Evolutionary conservation across 2,797 vertebrate genomes (phyloP).

Genomic region (Carcharodon carcharias): DNA sequence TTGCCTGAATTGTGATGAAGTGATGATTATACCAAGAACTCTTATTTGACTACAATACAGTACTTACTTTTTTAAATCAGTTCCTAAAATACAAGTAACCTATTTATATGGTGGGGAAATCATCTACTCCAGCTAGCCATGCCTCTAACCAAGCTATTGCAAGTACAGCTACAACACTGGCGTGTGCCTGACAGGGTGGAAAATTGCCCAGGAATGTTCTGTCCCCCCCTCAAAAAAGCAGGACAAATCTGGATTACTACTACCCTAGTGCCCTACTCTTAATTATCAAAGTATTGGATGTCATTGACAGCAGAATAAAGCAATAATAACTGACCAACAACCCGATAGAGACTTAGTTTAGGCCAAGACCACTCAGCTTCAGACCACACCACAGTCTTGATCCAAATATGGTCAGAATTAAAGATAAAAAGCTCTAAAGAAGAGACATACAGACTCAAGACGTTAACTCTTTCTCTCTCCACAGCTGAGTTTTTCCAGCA

Average conservation of each 20-base stretch:
- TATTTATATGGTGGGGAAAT: background rate
- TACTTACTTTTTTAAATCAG: no score
- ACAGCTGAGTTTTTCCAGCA: no score
- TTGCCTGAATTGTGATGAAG: background rate
- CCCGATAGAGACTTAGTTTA: no score
- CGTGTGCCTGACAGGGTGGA: background rate
- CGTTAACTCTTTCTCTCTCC: no score
- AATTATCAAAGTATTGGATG: background rate
- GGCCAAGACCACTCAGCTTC: no score
- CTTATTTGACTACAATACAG: background rate
- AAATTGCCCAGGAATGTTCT: background rate
- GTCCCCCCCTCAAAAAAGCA: background rate
- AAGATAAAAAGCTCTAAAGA: no score
- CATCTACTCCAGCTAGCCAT: no score
- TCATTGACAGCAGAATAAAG: background rate
- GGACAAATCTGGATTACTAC: background rate
- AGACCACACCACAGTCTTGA: no score
- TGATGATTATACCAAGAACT: background rate
- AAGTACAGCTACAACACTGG: no score
- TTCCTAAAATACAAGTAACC: background rate
- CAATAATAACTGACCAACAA: no score
- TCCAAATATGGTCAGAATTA: no score
- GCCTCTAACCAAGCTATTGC: background rate
- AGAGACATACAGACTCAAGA: no score
- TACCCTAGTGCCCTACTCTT: background rate